Conservation (phyloP, 1,140 invertebrate genomes). For the Globodera ellingtonae region DNA sequence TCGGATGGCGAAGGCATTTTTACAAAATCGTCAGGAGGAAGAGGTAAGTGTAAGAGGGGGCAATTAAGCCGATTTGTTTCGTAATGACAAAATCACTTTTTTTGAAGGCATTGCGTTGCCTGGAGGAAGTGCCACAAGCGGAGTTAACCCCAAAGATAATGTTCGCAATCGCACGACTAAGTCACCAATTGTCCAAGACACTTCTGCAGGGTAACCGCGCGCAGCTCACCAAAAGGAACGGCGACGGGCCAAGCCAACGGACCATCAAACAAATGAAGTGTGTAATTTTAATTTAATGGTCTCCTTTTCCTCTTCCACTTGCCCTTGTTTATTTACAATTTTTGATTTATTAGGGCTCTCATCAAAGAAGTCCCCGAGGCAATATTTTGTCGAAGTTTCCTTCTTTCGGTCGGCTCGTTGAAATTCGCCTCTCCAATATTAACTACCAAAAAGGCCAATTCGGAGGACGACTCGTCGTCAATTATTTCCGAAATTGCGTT, state of each 20-base stretch:
- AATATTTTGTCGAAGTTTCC: conserved; percentile 19
- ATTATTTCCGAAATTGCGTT: background rate
- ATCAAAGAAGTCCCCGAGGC: conserved; percentile 24
- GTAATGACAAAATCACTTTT: background rate
- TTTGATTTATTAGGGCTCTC: conserved; percentile 7
- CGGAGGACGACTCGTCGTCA: background rate
- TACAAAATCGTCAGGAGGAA: conserved; percentile 21
- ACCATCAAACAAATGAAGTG: conserved; percentile 21
- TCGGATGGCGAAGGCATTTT: conserved; percentile 15
- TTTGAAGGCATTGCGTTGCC: conserved; percentile 25
- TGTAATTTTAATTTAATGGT: background rate
- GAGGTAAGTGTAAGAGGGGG: background rate
- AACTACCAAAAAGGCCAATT: background rate
- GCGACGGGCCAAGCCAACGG: background rate
- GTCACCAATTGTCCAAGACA: conserved; percentile 5
- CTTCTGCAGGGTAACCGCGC: conserved; percentile 1
- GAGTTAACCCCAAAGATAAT: conserved; percentile 17
- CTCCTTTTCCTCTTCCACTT: background rate
- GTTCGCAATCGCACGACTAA: conserved; percentile 17
- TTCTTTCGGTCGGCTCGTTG: background rate
- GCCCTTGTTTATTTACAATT: background rate
- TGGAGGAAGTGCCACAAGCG: conserved; percentile 18
- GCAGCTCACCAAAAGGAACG: conserved; percentile 1
- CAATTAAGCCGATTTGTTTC: background rate
- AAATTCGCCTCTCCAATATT: conserved; percentile 1